Evolutionary conservation across 1,140 invertebrate genomes (phyloP).

Genomic region (Akabosia matsudoensis): DNA sequence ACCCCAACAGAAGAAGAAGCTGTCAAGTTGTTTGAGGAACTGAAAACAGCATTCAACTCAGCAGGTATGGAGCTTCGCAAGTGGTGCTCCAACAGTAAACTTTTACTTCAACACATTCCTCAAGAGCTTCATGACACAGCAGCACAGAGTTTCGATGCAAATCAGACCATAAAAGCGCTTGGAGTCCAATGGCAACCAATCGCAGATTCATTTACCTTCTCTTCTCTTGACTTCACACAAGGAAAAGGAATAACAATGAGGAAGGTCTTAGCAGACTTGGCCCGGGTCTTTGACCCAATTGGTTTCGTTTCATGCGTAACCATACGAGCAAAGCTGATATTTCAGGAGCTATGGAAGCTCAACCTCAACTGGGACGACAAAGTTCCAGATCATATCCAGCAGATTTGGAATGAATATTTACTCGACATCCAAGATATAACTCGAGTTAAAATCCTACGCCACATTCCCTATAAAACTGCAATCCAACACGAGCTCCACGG

Average conservation of each 20-base stretch:
- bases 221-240: no score
- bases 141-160: neutral
- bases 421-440: neutral
- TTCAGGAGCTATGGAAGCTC: neutral
- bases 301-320: neutral
- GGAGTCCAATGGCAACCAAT: neutral
- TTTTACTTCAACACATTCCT: neutral
- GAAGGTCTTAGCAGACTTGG: neutral
- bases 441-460: neutral
- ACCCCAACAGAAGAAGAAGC: neutral
- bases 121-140: neutral
- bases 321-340: neutral
- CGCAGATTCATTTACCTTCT: neutral
- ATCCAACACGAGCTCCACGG: conserved; percentile 32
- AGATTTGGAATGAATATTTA: neutral
- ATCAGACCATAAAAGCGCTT: neutral
- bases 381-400: neutral
- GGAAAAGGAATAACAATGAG: conserved; percentile 22
- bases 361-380: neutral
- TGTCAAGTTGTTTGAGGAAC: neutral
- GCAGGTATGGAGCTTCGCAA: neutral
- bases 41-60: neutral
- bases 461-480: neutral
- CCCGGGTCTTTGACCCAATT: neutral
- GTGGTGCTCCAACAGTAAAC: neutral